Conservation (phyloP, 2,888 invertebrate species). For the Andrena fulva region DNA sequence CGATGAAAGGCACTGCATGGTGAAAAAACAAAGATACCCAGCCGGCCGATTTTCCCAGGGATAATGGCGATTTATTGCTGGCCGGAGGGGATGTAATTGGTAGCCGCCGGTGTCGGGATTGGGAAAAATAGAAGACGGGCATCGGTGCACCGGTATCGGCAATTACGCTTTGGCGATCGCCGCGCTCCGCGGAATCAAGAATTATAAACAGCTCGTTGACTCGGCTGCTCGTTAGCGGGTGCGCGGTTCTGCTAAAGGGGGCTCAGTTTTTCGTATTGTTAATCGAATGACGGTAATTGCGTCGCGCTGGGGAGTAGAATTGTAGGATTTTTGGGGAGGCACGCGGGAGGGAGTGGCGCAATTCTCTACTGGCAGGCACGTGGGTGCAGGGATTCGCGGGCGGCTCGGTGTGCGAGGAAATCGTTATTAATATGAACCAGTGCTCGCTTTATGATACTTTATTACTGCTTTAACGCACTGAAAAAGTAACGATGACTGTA, state of each 20-base stretch:
- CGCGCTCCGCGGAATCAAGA: constrained; percentile 17
- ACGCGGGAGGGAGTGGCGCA: not conserved
- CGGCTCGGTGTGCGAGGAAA: too few species aligned
- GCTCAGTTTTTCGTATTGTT: constrained; percentile 20
- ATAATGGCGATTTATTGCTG: constrained; percentile 60
- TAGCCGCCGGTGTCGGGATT: constrained; percentile 3
- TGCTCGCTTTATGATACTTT: too few species aligned
- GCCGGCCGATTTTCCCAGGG: constrained; percentile 9
- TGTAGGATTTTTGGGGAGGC: not conserved
- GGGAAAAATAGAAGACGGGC: constrained; percentile 25
- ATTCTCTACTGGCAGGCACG: not conserved
- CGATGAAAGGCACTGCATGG: constrained; percentile 34
- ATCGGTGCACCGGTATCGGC: constrained; percentile 11
- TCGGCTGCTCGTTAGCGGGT: constrained; percentile 33
- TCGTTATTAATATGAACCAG: too few species aligned
- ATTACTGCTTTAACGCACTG: too few species aligned
- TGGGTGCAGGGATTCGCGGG: not conserved
- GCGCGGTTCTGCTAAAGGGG: constrained; percentile 10
- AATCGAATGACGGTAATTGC: constrained; percentile 6
- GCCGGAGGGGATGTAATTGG: constrained; percentile 41
- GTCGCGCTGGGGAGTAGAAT: not conserved
- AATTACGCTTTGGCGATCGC: constrained; percentile 26
- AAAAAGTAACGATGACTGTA: too few species aligned
- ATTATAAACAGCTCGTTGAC: constrained; percentile 46
- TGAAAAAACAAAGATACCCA: constrained; percentile 40